Conservation (phyloP, 2,888 invertebrate genomes). For the Glaucopsyche alexis region DNA sequence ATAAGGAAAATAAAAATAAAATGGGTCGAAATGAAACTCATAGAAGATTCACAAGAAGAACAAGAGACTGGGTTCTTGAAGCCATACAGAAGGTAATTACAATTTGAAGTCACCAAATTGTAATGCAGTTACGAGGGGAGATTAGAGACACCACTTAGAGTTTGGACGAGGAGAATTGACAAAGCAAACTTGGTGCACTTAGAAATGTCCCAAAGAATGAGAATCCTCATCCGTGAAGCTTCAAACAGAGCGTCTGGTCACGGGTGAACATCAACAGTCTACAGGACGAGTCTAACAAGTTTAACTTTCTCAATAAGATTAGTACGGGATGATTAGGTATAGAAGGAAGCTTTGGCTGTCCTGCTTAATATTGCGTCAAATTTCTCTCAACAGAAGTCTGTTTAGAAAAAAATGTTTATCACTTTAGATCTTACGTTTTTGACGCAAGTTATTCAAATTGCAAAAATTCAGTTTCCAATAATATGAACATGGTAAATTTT, state of each 20-base stretch:
- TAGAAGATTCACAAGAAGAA: constrained; percentile 68
- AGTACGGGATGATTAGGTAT: neutral
- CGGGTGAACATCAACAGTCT: constrained; percentile 62
- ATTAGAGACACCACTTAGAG: constrained; percentile 71
- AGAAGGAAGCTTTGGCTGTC: constrained; percentile 11
- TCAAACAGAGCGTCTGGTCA: constrained; percentile 50
- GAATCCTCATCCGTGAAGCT: constrained; percentile 54
- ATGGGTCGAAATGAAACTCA: constrained; percentile 38
- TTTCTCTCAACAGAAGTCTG: neutral
- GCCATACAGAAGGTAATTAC: constrained; percentile 74
- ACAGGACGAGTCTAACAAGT: constrained; percentile 45
- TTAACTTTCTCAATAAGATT: constrained; percentile 43
- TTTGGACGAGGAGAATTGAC: constrained; percentile 49
- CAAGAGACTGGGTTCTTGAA: constrained; percentile 78
- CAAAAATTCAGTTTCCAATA: neutral
- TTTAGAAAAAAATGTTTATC: neutral
- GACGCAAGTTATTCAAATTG: neutral
- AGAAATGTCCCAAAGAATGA: constrained; percentile 49
- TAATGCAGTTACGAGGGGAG: constrained; percentile 82
- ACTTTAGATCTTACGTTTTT: neutral
- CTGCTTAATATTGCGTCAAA: neutral
- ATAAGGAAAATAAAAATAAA: constrained; percentile 39
- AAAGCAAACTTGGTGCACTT: constrained; percentile 50
- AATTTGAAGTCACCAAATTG: constrained; percentile 79
- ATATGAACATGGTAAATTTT: neutral